Percentiles rank a stretch among this genome's conserved stretches.
phyloP scores from a whole-genome alignment of 2,797 vertebrate genomes.

The Acipenser ruthenus region DNA sequence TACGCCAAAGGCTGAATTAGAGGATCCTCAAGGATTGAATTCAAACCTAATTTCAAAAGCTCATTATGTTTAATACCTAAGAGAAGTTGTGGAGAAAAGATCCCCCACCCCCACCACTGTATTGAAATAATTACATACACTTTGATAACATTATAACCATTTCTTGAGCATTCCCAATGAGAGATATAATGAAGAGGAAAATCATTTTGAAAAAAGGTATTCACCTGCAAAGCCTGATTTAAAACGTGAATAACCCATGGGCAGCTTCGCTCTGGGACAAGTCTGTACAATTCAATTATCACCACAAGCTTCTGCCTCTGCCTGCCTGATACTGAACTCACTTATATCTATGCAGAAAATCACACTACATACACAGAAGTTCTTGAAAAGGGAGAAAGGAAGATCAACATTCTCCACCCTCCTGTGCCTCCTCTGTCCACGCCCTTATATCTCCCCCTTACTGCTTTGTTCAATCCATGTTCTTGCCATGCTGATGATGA shows the following conservation, averaged over 20 bases:
- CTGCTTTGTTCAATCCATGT: neutral
- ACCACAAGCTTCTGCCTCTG: conserved; percentile 38
- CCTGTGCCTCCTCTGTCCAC: conserved; percentile 11
- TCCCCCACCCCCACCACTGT: conserved; percentile 5
- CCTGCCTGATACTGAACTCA: conserved; percentile 34
- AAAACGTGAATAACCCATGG: conserved; percentile 38
- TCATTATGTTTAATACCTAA: conserved; percentile 24
- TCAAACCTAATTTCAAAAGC: conserved; percentile 24
- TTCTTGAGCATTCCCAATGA: conserved; percentile 1
- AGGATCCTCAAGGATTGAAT: conserved; percentile 20
- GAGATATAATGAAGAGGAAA: neutral
- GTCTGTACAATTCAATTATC: conserved; percentile 52
- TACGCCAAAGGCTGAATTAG: conserved; percentile 15
- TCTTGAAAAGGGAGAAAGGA: conserved; percentile 19
- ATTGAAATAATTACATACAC: conserved; percentile 17
- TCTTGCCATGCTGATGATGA: conserved; percentile 32
- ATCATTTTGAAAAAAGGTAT: conserved; percentile 22
- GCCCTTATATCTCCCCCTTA: neutral
- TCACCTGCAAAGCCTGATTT: conserved; percentile 39
- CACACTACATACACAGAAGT: conserved; percentile 31
- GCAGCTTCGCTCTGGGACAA: conserved; percentile 43
- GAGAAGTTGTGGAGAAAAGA: conserved; percentile 8
- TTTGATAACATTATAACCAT: conserved; percentile 15
- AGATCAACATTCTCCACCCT: conserved; percentile 20
- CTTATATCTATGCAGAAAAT: conserved; percentile 25